Base-by-base conservation (phyloP, 30 jellyfish, hydroid and myxozoan species). In the Pseudorhiza aurosa region DNA sequence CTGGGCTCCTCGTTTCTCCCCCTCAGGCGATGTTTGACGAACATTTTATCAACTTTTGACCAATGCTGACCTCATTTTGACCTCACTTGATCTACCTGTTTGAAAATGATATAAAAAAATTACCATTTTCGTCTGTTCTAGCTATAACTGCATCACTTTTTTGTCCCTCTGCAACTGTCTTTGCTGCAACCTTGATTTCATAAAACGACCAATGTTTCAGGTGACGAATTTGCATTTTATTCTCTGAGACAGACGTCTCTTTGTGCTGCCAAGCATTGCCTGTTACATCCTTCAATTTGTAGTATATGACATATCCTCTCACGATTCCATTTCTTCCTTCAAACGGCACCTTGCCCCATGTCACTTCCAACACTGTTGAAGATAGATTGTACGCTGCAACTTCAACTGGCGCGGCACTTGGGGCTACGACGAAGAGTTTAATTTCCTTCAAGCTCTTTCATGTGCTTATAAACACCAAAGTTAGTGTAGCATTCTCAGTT, bases 81-180 rank as follows among this genome's bases (percentile, higher is more conserved):
- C n/a, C n/a, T n/a, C n/a, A n/a, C n/a, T n/a, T n/a, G n/a, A n/a
- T n/a, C n/a, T n/a, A n/a, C n/a, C n/a, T n/a, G n/a, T n/a, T n/a
- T n/a, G n/a, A n/a, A n/a, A n/a, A n/a, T n/a, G n/a, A n/a, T n/a
- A n/a, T n/a, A n/a, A n/a, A n/a, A n/a, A n/a, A n/a, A n/a, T n/a
- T n/a, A 72, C 86, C 86, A 55, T 46, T 28, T 27, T 72, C 74
- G 51, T 72, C 86, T 30, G 86, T 72, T 56, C 86, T 46, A 1
- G 86, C 62, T 9, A 72, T 8, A 25, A 28, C 74, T 15, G 86
- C 82, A 45, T 49, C 29, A 31, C 82, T 68, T 43, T 68, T 40
- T 9, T 19, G 47, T 19, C 82, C 82, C 44, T 68, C 82, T 49
- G 1, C 9, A 0, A 44, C 31, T 1, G 82, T 68, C 18, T 68